Percentiles rank a stretch among this genome's conserved stretches.
Conservation (phyloP, 2,888 invertebrate species). For the Colostygia pectinataria region DNA sequence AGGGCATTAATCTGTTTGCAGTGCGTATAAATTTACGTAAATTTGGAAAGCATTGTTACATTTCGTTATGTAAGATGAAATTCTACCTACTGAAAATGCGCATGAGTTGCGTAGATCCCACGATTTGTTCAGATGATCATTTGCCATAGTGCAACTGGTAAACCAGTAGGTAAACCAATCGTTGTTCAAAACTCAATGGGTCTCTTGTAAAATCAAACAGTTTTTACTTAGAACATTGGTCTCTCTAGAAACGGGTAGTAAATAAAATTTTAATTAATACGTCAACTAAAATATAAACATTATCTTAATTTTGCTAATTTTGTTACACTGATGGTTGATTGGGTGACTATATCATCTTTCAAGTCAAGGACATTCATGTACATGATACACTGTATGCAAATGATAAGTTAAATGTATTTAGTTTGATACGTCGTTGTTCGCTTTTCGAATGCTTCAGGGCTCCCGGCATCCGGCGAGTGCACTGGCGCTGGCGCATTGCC, state of each 20-base stretch:
- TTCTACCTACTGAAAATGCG: constrained; percentile 8
- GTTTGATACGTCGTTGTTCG: constrained; percentile 29
- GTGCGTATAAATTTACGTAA: constrained; percentile 19
- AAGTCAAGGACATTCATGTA: background rate
- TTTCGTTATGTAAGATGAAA: constrained; percentile 21
- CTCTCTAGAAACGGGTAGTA: too few species aligned
- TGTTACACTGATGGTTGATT: too few species aligned
- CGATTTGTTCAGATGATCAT: background rate
- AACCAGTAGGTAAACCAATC: too few species aligned
- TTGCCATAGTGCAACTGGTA: constrained; percentile 1
- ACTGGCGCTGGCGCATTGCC: constrained; percentile 69
- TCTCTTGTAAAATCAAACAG: too few species aligned
- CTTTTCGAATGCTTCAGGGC: constrained; percentile 45
- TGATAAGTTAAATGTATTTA: constrained; percentile 16
- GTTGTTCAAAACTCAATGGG: too few species aligned
- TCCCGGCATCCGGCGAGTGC: constrained; percentile 65
- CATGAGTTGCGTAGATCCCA: constrained; percentile 10
- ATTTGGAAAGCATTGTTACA: constrained; percentile 22
- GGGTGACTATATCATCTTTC: too few species aligned
- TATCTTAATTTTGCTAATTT: too few species aligned
- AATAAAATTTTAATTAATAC: too few species aligned
- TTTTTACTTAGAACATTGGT: background rate
- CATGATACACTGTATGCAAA: background rate
- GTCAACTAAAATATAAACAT: too few species aligned
- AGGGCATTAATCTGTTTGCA: constrained; percentile 20